Conservation (phyloP, 2,797 vertebrate genomes). For the Brachyrhaphis roseni region DNA sequence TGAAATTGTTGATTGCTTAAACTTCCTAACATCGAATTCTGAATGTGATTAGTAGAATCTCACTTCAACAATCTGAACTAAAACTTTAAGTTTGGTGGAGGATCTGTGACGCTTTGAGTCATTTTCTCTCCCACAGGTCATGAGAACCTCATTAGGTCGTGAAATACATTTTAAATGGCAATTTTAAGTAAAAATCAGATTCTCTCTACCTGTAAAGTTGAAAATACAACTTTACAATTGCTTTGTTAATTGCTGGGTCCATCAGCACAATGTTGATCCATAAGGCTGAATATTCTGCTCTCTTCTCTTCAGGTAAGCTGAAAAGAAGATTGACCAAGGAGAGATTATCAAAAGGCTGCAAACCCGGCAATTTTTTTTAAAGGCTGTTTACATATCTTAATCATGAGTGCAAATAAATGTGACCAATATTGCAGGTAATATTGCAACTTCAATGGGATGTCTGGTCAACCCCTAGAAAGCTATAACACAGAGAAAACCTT, state of each 20-base stretch:
- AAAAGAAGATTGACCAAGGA: background rate
- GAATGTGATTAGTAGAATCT: background rate
- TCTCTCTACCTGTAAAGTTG: background rate
- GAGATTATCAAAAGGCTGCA: background rate
- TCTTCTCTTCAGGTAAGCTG: background rate
- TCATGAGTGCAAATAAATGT: background rate
- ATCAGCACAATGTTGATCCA: background rate
- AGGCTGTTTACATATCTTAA: conserved; percentile 23
- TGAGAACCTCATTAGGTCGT: background rate
- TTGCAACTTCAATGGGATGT: conserved; percentile 23
- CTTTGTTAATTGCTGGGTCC: background rate
- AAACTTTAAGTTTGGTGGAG: background rate
- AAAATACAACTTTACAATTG: background rate
- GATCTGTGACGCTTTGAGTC: background rate
- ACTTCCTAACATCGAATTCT: background rate
- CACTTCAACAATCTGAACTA: background rate
- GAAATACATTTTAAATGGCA: background rate
- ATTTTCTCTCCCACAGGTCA: background rate
- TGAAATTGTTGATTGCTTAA: background rate
- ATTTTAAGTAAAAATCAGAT: background rate
- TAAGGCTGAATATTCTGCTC: background rate
- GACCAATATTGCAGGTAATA: background rate
- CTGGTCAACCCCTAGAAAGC: conserved; percentile 35
- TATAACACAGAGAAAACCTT: conserved; percentile 46
- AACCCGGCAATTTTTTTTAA: background rate